These are phyloP conservation scores for Gonatopus flavifemur DNA, from an alignment of 1,140 invertebrate genomes.

Conservation along the genomic window DNA sequence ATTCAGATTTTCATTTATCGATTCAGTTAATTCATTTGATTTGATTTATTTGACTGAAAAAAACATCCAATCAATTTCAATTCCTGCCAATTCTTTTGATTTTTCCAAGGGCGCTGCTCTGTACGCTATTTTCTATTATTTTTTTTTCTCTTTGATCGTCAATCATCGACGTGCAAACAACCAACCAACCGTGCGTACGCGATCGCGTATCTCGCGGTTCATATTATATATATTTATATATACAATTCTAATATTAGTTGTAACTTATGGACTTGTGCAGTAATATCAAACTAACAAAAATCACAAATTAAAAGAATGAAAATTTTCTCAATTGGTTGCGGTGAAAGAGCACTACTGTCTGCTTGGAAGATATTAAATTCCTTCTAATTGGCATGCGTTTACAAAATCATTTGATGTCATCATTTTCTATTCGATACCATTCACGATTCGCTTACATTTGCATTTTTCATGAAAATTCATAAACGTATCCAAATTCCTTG, in stretches of 20 bases:
- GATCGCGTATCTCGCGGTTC: slow-evolving; percentile 27
- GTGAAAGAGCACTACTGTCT: slow-evolving; percentile 58
- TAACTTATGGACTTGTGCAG: slow-evolving; percentile 56
- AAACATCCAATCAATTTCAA: slow-evolving; percentile 1
- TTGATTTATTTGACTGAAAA: no score
- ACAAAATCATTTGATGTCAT: slow-evolving; percentile 55
- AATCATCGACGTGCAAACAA: no score
- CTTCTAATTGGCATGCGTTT: slow-evolving; percentile 60
- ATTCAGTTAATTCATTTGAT: no score
- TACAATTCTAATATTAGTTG: no score
- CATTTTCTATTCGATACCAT: slow-evolving; percentile 48
- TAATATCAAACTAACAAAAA: slow-evolving; percentile 60
- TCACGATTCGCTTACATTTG: slow-evolving; percentile 46
- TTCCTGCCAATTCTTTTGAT: slow-evolving; percentile 37
- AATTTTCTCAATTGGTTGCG: slow-evolving; percentile 50
- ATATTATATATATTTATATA: no score
- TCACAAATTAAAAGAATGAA: slow-evolving; percentile 36
- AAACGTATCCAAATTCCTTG: not conserved
- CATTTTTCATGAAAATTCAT: slow-evolving; percentile 46
- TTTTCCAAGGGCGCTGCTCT: slow-evolving; percentile 41
- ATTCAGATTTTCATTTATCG: no score
- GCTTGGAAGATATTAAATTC: slow-evolving; percentile 56
- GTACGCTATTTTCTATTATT: slow-evolving; percentile 47
- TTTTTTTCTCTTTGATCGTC: slow-evolving; percentile 38
- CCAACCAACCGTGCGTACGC: no score